These are phyloP conservation scores for Spisula subtruncata DNA, from an alignment of 2,888 invertebrate genomes.

Conservation along the genomic window DNA sequence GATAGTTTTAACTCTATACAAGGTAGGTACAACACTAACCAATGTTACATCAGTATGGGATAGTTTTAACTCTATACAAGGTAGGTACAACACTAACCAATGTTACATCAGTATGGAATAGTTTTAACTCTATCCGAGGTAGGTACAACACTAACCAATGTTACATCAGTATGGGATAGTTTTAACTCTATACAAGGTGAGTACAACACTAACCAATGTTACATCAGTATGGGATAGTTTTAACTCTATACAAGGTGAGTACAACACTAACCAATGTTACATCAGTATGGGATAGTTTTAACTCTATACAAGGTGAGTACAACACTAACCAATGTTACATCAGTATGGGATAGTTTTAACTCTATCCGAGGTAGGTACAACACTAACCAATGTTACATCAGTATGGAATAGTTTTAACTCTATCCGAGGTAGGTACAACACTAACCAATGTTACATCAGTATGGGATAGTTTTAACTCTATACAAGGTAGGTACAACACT, in stretches of 20 bases:
- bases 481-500: conserved; percentile 66
- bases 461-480: conserved; percentile 78
- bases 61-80: conserved; percentile 69
- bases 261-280: conserved; percentile 75
- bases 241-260: conserved; percentile 62
- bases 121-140: no score
- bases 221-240: conserved; percentile 79
- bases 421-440: no score
- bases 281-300: conserved; percentile 79
- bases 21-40: conserved; percentile 70
- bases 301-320: conserved; percentile 66
- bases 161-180: conserved; percentile 79
- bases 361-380: no score
- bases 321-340: conserved; percentile 74
- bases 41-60: conserved; percentile 79
- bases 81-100: conserved; percentile 72
- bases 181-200: conserved; percentile 62
- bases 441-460: conserved; percentile 77
- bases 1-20: conserved; percentile 72
- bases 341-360: conserved; percentile 79
- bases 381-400: conserved; percentile 76
- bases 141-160: conserved; percentile 73
- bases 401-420: conserved; percentile 79
- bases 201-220: conserved; percentile 72
- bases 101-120: conserved; percentile 79